These are phyloP conservation scores for Aradophagus sp. DNA, from an alignment of 1,140 invertebrate species.

Conservation along the genomic window DNA sequence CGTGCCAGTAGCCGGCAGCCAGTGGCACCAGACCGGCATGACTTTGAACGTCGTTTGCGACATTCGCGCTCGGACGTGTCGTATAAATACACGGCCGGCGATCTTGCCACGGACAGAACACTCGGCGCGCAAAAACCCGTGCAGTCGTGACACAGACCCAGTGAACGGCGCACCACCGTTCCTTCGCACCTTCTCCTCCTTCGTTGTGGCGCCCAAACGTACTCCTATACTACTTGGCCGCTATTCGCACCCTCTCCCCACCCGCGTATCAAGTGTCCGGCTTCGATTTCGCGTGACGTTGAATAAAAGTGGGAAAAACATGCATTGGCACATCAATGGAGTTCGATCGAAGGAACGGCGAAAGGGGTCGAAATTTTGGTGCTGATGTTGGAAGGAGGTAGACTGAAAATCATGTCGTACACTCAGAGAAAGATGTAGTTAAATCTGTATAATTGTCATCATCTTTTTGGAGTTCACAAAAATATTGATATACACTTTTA, in stretches of 20 bases:
- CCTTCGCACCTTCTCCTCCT: not conserved
- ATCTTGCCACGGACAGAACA: constrained; percentile 1
- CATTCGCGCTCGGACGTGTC: not conserved
- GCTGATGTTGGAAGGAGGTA: no score
- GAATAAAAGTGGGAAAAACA: no score
- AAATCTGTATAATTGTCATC: no score
- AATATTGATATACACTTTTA: no score
- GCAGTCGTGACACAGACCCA: constrained; percentile 23
- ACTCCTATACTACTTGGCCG: constrained; percentile 8
- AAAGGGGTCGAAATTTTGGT: no score
- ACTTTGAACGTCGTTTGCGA: constrained; percentile 3
- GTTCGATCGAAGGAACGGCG: no score
- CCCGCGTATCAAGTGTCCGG: not conserved
- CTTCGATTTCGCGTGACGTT: no score
- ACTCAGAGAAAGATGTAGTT: no score
- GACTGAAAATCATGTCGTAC: no score
- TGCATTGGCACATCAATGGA: no score
- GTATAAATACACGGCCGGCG: not conserved
- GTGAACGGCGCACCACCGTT: constrained; percentile 27
- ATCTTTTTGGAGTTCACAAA: no score
- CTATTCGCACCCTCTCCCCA: constrained; percentile 1
- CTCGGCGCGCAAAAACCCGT: constrained; percentile 9
- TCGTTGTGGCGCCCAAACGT: constrained; percentile 10
- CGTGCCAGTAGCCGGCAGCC: not conserved
- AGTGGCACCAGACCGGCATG: not conserved